Conservation (phyloP, 2,888 invertebrate species). For the Drosophila borealis region DNA sequence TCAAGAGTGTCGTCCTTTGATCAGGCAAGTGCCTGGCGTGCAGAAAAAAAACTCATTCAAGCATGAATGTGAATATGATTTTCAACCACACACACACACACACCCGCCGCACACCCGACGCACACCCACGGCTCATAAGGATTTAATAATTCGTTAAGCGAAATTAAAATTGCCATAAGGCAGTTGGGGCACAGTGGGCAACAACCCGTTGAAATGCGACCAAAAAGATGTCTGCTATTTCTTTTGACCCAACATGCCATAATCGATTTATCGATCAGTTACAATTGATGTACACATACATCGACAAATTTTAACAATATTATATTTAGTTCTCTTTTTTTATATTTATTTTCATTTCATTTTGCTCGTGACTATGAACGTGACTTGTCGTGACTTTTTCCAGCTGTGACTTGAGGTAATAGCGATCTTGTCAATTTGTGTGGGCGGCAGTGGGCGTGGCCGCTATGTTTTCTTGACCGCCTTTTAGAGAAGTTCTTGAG, state of each 20-base stretch:
- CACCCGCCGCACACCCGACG: constrained; percentile 18
- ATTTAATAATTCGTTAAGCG: constrained; percentile 81
- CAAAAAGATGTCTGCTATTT: constrained; percentile 6
- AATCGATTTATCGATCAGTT: neutral
- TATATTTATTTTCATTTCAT: no score
- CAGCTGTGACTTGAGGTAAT: no score
- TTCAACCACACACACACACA: constrained; percentile 68
- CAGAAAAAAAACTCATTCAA: constrained; percentile 82
- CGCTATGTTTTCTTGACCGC: no score
- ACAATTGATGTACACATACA: neutral
- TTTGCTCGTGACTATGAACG: no score
- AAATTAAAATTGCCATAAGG: constrained; percentile 77
- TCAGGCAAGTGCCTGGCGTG: constrained; percentile 80
- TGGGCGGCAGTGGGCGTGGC: no score
- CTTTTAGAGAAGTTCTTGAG: no score
- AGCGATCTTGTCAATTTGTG: no score
- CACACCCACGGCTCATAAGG: constrained; percentile 58
- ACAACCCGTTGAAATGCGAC: neutral
- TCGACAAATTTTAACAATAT: no score
- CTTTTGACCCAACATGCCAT: neutral
- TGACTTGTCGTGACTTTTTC: no score
- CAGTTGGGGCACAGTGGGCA: constrained; percentile 45
- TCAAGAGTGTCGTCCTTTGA: constrained; percentile 85
- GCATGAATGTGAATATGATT: constrained; percentile 82
- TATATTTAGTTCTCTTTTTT: no score